Base-by-base conservation (phyloP, 2,888 invertebrate species). In the Ischnura elegans region DNA sequence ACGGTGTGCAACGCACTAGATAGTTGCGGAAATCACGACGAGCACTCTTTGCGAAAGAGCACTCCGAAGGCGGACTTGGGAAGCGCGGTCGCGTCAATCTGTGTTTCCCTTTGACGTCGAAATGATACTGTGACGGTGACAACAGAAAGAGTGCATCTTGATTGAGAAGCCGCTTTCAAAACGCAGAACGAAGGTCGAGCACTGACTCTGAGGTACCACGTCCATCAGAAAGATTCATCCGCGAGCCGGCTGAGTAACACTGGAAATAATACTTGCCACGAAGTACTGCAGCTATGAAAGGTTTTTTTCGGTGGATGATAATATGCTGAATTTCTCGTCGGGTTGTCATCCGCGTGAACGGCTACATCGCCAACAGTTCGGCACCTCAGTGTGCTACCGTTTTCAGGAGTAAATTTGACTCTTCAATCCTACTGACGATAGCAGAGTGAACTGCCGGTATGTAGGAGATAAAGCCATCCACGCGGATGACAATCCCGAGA, bases 31-130 rank as follows among this genome's bases (percentile, higher is more conserved):
- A 61, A 61, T 61, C 61, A 16, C 25, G 6, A 76, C 2, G 36
- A 76, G 36, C 10, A 76, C 76, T 76, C 16, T 76, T 76, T 76
- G 76, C 76, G 76, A 76, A 76, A 76, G 76, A 76, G 76, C 36
- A 10, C 76, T 8, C 76, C n/a, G 76, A n/a, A 10, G n/a, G 76
- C 36, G 76, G 6, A 76, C 76, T 76, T 16, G 5, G 25, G 13
- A 36, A 76, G 36, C 13, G n/a, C 36, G 51, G 51, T 8, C 61
- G 36, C 8, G 29, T 10, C 36, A 76, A 76, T 36, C 61, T 13
- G 76, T 36, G 21, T 13, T 61, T 36, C 76, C 36, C 13, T 13
- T 4, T 36, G 0, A 36, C 10, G 76, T 10, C 29, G 10, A 36
- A 36, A 51, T 13, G 76, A 16, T 13, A 16, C 36, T 51, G 36